Percentiles rank a stretch among this genome's conserved stretches.
Evolutionary conservation across 37 sponge, comb jelly and placozoan genomes (phyloP).

Genomic region (Hormiphora californensis): DNA sequence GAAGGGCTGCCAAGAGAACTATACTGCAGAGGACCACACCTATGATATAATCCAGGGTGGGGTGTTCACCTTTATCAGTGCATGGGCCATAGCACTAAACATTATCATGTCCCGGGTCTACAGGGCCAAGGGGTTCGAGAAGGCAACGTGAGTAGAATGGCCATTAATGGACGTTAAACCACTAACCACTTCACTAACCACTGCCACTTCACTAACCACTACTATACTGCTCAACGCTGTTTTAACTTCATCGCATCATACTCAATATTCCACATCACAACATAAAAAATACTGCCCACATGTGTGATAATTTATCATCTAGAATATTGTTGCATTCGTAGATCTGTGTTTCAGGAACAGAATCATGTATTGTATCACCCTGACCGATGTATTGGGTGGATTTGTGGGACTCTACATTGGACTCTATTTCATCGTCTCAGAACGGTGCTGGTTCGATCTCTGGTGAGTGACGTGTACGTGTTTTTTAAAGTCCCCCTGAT

Average conservation of each 20-base stretch:
- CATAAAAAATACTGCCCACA: too few species aligned
- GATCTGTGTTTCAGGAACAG: neutral
- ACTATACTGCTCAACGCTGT: too few species aligned
- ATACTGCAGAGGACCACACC: neutral
- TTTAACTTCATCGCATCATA: too few species aligned
- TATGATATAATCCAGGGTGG: neutral
- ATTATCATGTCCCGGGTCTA: neutral
- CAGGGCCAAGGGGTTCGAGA: neutral
- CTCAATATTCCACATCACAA: too few species aligned
- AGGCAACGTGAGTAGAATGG: conserved; percentile 2
- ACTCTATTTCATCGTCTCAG: neutral
- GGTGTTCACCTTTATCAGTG: neutral
- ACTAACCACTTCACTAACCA: too few species aligned
- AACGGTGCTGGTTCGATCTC: conserved; percentile 1
- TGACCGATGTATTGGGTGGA: neutral
- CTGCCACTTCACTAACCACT: too few species aligned
- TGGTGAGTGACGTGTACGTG: too few species aligned
- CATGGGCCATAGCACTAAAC: neutral
- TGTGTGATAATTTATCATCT: too few species aligned
- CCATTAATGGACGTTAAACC: too few species aligned
- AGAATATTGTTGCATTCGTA: neutral
- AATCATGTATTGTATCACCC: neutral
- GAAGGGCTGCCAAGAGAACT: too few species aligned
- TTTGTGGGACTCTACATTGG: conserved; percentile 23
- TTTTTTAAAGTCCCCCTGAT: too few species aligned